A percentile compares a stretch with the other conserved stretches of the same genome.
These are phyloP conservation scores for Mythimna lalbum DNA, from an alignment of 2,888 invertebrate species.

Conservation along the genomic window DNA sequence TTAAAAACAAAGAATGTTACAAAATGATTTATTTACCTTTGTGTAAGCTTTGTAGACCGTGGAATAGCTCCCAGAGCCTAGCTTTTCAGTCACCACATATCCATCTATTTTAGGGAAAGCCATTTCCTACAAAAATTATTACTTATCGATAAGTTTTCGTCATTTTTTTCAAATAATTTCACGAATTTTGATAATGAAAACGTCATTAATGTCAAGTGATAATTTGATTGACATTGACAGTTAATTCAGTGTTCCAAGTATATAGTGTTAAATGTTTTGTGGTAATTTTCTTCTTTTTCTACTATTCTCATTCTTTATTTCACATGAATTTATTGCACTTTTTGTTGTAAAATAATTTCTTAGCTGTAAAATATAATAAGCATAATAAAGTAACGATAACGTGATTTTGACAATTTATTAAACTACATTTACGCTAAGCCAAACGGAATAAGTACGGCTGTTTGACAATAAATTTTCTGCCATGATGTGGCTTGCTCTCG, in stretches of 20 bases:
- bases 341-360: no score
- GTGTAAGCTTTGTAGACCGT: slow-evolving; percentile 95
- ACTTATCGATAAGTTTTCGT: slow-evolving; percentile 26
- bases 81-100: slow-evolving; percentile 93
- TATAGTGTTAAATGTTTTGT: background rate
- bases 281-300: slow-evolving; percentile 5
- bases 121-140: slow-evolving; percentile 74
- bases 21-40: slow-evolving; percentile 85
- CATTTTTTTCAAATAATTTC: slow-evolving; percentile 42
- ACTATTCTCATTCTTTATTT: background rate
- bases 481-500: no score
- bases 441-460: no score
- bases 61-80: slow-evolving; percentile 96
- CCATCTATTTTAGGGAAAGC: slow-evolving; percentile 92
- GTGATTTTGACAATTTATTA: no score
- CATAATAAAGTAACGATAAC: no score
- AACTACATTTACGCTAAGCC: no score
- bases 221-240: slow-evolving; percentile 9
- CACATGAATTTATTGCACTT: background rate
- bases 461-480: no score
- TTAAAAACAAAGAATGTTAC: slow-evolving; percentile 27
- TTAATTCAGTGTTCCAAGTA: background rate
- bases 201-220: slow-evolving; percentile 21
- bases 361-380: no score
- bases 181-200: slow-evolving; percentile 26